Base-by-base conservation (phyloP, 2,797 vertebrate genomes). In the Gallinago solitaria region DNA sequence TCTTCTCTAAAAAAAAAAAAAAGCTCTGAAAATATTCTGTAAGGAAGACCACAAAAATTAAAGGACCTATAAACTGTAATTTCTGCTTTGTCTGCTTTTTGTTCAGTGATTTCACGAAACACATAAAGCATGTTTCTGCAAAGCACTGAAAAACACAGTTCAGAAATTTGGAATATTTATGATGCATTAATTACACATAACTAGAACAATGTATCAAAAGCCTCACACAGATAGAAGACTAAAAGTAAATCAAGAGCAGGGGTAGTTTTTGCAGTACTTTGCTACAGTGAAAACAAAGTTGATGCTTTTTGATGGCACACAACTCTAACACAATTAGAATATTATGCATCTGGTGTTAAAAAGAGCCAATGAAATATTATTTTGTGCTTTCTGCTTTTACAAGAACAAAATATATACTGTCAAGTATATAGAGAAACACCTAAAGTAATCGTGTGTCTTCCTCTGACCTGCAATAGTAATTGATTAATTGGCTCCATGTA, bases 101-200 rank as follows among this genome's bases (percentile, higher is more conserved):
- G 51, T 60, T 89, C 57, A 54, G 56, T 4, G 6, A 47, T 51
- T 86, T 90, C 80, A 95, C 0, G 3, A 60, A 90, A 77, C 51
- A 80, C 43, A 65, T 28, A 90, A 79, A 83, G 47, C 2, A 9
- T 24, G 16, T 69, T 80, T 88, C 73, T 74, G 43, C 35, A 19
- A 95, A 94, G 61, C 60, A 41, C 68, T 50, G 48, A 71, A 76
- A 93, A 73, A 43, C 7, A 48, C 28, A 73, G 80, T 53, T 77
- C 69, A 83, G 73, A 32, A 48, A 43, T 57, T 43, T 57, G 60
- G 41, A 92, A 83, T 77, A 85, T 89, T 93, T 87, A 50, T n/a
- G 56, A 39, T 35, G 39, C 23, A 71, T 80, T 87, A 88, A 90
- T 76, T 92, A 70, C 68, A 50, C 25, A 27, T 37, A 88, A 48